These are phyloP conservation scores for Phataginus tricuspis DNA, from an alignment of 2,797 vertebrate genomes.

Conservation along the genomic window DNA sequence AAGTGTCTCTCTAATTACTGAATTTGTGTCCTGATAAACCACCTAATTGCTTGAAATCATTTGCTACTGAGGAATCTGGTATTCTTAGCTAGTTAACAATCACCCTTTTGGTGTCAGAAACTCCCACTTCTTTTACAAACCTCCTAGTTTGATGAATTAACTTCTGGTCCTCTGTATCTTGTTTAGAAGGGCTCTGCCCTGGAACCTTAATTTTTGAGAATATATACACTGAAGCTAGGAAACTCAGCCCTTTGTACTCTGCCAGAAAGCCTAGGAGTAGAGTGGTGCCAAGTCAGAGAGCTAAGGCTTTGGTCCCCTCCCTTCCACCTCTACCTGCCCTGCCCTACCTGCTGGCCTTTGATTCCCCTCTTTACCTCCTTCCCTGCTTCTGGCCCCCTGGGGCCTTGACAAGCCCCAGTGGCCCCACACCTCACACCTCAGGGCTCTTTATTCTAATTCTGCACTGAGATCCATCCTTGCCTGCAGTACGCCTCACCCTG, in stretches of 20 bases:
- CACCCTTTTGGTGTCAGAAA: slow-evolving; percentile 39
- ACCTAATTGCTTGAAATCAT: slow-evolving; percentile 53
- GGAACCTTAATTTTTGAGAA: background rate
- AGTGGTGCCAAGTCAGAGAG: background rate
- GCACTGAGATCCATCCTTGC: background rate
- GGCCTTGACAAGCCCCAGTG: background rate
- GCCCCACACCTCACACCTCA: background rate
- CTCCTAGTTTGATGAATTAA: slow-evolving; percentile 52
- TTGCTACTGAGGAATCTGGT: slow-evolving; percentile 54
- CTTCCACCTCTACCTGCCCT: background rate
- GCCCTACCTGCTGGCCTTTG: background rate
- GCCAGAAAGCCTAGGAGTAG: background rate
- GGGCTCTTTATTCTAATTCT: background rate
- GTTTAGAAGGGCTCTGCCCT: background rate
- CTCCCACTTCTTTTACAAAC: slow-evolving; percentile 53
- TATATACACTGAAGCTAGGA: background rate
- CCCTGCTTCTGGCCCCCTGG: background rate
- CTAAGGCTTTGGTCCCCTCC: background rate
- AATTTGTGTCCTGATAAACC: slow-evolving; percentile 67
- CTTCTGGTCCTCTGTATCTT: slow-evolving; percentile 11
- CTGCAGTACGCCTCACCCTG: background rate
- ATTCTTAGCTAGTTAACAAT: slow-evolving; percentile 51
- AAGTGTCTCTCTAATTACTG: slow-evolving; percentile 59
- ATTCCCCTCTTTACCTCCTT: background rate
- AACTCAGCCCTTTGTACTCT: background rate